Evolutionary conservation across 2,888 invertebrate genomes (phyloP), one percentile per base, ranked within the genome.

Genomic region (Pristionchus exspectatus): DNA sequence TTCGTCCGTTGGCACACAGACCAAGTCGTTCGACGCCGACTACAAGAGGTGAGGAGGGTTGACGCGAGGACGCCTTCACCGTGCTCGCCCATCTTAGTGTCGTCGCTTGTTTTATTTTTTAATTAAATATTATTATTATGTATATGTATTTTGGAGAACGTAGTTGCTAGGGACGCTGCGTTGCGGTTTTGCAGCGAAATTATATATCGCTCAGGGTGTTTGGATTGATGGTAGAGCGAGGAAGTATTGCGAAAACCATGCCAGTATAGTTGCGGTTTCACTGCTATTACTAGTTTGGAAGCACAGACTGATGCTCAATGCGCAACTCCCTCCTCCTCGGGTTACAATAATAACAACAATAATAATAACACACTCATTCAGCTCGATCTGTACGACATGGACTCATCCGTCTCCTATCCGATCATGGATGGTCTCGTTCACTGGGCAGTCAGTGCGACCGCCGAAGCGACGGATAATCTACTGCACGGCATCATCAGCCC

Each of bases 381-480:
- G 95, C 97, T 99, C 95, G 98, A 98, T 96, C 96, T 99, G 93
- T 97, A 97, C 92, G 97, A 97, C 90, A 97, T 97, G 96, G 97
- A 98, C 90, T 98, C 98, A 96, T 97, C 98, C 93, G 97, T 99
- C 94, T 97, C 98, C 92, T 97, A 98, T 92, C 98, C 98, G 88
- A 96, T 99, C 89, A 96, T 99, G 91, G 98, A 99, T 95, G 99
- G 98, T 50, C 96, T 99, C 91, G 96, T 99, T 90, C 98, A 99
- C 96, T 99, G 99, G 99, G 97, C 98, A 59, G 97, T 98, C 89
- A 99, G 98, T 95, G 97, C 98, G 2, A 98, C 98, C 86, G 98
- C 98, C 0, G 97, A 97, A 94, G 98, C 98, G 59, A 97, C 98
- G 94, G 99, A 99, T 96, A 98, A 98, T 66, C 97, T 99, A 95